Conservation (phyloP, 2,113 vertebrate species). For the Phycodurus eques region DNA sequence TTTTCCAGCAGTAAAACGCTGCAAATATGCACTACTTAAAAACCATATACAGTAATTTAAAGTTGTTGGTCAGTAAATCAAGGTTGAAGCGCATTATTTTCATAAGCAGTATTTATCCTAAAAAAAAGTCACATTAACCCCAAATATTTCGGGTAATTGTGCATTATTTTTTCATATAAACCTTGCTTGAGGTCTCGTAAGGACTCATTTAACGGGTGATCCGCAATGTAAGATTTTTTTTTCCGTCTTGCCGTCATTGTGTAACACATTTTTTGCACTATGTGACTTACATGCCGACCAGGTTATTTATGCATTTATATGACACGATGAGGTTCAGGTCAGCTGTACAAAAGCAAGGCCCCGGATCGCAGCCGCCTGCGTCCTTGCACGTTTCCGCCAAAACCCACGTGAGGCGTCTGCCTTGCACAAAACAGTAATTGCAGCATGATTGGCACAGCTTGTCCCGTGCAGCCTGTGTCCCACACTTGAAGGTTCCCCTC, state of each 20-base stretch:
- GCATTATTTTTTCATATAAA: not conserved
- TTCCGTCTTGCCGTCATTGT: not conserved
- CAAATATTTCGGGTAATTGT: not conserved
- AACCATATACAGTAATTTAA: too few relatives aligned
- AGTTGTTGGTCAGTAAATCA: too few relatives aligned
- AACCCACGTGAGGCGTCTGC: conserved; percentile 59
- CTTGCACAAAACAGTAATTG: conserved; percentile 67
- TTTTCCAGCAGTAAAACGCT: too few relatives aligned
- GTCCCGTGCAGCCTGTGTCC: conserved; percentile 78
- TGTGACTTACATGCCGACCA: conserved; percentile 13
- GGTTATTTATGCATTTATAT: conserved; percentile 33
- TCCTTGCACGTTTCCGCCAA: conserved; percentile 58
- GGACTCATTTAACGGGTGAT: not conserved
- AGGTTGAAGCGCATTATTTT: too few relatives aligned
- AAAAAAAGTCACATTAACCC: not conserved
- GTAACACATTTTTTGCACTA: not conserved
- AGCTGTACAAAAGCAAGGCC: conserved; percentile 26
- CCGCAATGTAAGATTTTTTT: not conserved
- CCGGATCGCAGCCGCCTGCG: conserved; percentile 28
- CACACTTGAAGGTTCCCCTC: conserved; percentile 76
- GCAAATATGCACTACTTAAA: too few relatives aligned
- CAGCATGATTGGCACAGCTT: conserved; percentile 87
- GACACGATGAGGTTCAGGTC: conserved; percentile 28
- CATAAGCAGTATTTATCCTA: too few relatives aligned
- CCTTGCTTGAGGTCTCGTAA: not conserved